Evolutionary conservation across 2,797 vertebrate genomes (phyloP).

Genomic region (Poecilia picta): DNA sequence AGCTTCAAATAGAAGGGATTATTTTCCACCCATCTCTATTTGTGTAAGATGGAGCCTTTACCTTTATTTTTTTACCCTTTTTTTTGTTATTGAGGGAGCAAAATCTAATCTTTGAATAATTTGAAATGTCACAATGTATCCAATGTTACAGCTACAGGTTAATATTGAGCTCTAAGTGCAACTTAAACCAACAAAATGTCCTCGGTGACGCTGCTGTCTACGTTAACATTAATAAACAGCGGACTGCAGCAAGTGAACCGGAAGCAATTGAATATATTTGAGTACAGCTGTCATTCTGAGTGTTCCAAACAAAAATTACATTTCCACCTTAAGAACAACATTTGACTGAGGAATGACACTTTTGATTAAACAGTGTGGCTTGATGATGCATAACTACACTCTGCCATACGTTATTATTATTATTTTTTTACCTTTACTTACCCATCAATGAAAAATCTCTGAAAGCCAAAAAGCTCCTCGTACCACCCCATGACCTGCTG

Average conservation of each 20-base stretch:
- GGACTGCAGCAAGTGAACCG: not conserved
- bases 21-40: not conserved
- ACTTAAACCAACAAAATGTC: not conserved
- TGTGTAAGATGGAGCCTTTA: too few species aligned
- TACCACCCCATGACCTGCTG: slow-evolving; percentile 87
- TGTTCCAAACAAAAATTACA: too few species aligned
- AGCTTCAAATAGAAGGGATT: not conserved
- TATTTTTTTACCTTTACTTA: slow-evolving; percentile 38
- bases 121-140: not conserved
- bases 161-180: not conserved
- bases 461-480: slow-evolving; percentile 85
- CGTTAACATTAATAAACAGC: not conserved
- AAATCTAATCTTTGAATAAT: not conserved
- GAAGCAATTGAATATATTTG: not conserved
- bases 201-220: not conserved
- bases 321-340: not conserved
- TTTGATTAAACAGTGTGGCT: not conserved
- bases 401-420: not conserved
- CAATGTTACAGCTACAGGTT: not conserved
- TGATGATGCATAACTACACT: too few species aligned
- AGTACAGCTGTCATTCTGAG: not conserved
- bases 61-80: too few species aligned
- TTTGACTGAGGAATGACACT: not conserved
- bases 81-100: not conserved
- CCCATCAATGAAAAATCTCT: slow-evolving; percentile 85